A percentile compares a stretch with the other conserved stretches of the same genome.
These are phyloP conservation scores for Caenorhabditis imperialis DNA, from an alignment of 2,888 invertebrate species.

Conservation along the genomic window DNA sequence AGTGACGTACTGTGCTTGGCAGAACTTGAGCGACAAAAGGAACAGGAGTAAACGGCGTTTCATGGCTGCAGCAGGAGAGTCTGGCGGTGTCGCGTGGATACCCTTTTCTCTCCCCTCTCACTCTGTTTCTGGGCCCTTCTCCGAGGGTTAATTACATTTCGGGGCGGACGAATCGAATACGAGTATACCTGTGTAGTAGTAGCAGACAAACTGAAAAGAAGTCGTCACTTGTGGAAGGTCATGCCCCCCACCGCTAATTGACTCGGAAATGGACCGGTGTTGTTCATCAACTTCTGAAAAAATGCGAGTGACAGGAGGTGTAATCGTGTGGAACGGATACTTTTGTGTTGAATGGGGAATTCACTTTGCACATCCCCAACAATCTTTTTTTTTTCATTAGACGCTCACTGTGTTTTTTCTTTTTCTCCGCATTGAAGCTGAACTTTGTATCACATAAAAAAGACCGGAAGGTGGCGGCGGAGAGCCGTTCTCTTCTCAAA, in stretches of 20 bases:
- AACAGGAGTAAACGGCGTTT: slow-evolving; percentile 39
- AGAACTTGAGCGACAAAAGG: slow-evolving; percentile 35
- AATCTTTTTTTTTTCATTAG: too few species aligned
- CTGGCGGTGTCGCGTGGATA: slow-evolving; percentile 10
- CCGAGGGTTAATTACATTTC: slow-evolving; percentile 50
- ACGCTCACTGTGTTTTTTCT: too few species aligned
- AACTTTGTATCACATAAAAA: slow-evolving; percentile 31
- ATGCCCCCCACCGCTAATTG: slow-evolving; percentile 38
- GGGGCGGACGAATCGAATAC: slow-evolving; percentile 15
- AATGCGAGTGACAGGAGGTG: too few species aligned
- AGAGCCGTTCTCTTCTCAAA: too few species aligned
- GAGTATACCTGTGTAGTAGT: slow-evolving; percentile 33
- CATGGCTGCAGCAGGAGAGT: slow-evolving; percentile 16
- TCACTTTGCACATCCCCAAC: too few species aligned
- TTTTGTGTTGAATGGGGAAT: too few species aligned
- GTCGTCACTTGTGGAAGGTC: slow-evolving; percentile 47
- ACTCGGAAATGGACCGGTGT: slow-evolving; percentile 32
- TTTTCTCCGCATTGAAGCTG: slow-evolving; percentile 21
- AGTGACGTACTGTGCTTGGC: slow-evolving; percentile 49
- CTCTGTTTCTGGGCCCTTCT: slow-evolving; percentile 13
- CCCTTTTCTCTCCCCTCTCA: slow-evolving; percentile 8
- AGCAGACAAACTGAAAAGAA: slow-evolving; percentile 49
- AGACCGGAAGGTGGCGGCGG: slow-evolving; percentile 16
- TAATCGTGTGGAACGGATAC: too few species aligned
- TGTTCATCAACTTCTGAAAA: slow-evolving; percentile 44